phyloP scores from a whole-genome alignment of 2,888 invertebrate genomes.

The Cabera pusaria region DNA sequence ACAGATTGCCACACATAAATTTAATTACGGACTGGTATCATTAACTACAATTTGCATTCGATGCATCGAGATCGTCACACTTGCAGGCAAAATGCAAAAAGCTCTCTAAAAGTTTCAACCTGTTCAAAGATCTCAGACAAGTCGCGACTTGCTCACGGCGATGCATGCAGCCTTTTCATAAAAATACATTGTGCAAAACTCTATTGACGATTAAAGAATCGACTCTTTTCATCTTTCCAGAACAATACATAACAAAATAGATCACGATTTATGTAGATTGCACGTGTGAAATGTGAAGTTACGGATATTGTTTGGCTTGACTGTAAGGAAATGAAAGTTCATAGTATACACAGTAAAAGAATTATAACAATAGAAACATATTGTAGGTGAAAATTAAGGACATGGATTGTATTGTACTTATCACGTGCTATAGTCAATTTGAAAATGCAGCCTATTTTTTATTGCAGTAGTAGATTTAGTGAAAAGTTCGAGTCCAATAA shows the following conservation, averaged over 20 bases:
- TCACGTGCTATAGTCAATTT: too few relatives aligned
- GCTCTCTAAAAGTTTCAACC: constrained; percentile 59
- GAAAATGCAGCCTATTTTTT: too few relatives aligned
- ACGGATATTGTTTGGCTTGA: constrained; percentile 33
- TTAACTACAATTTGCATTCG: not conserved
- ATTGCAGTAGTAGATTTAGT: too few relatives aligned
- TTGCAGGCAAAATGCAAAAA: constrained; percentile 11
- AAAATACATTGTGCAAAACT: constrained; percentile 30
- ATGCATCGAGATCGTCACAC: constrained; percentile 2
- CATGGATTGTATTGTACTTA: too few relatives aligned
- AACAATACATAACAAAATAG: constrained; percentile 42
- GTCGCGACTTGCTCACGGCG: constrained; percentile 48
- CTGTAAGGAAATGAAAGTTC: constrained; percentile 4
- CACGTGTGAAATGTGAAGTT: constrained; percentile 48
- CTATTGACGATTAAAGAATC: constrained; percentile 22
- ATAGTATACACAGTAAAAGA: not conserved
- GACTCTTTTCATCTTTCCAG: constrained; percentile 22
- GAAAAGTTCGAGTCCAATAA: too few relatives aligned
- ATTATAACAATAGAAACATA: too few relatives aligned
- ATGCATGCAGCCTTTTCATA: constrained; percentile 25
- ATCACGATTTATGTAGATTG: constrained; percentile 41
- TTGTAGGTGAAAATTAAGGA: too few relatives aligned
- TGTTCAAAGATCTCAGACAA: constrained; percentile 52
- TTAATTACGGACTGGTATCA: constrained; percentile 1
- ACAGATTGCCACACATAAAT: not conserved